phyloP scores from a whole-genome alignment of 2,888 invertebrate species.

The Napeogenes inachia region DNA sequence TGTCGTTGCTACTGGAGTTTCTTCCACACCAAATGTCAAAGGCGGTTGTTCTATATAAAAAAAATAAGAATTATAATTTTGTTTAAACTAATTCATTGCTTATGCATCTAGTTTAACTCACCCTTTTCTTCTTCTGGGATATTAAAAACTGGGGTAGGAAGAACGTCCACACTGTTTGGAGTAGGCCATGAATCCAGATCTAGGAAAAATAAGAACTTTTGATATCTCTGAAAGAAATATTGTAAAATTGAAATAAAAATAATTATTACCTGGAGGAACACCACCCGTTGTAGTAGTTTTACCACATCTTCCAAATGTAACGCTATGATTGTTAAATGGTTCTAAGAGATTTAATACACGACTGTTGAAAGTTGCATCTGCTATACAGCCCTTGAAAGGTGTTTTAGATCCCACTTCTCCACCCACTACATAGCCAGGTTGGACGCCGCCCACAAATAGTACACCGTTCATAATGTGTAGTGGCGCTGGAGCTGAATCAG shows the following conservation, averaged over 20 bases:
- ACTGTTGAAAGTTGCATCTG: constrained; percentile 93
- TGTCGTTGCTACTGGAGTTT: constrained; percentile 27
- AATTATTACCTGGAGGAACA: constrained; percentile 49
- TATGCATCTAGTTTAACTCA: constrained; percentile 20
- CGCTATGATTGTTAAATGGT: constrained; percentile 53
- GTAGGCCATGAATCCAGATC: constrained; percentile 40
- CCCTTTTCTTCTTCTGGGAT: constrained; percentile 32
- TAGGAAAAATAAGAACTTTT: constrained; percentile 23
- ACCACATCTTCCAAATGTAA: constrained; percentile 55
- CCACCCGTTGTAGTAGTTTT: constrained; percentile 57
- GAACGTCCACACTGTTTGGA: constrained; percentile 40
- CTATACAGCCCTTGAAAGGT: constrained; percentile 93
- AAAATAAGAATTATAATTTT: background rate
- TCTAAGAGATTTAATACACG: constrained; percentile 64
- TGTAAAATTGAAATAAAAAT: background rate
- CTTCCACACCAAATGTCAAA: constrained; percentile 20
- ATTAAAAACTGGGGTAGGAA: constrained; percentile 43
- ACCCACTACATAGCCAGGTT: constrained; percentile 75
- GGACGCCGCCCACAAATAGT: constrained; percentile 92
- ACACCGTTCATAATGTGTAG: constrained; percentile 82
- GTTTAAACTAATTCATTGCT: background rate
- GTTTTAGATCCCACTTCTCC: constrained; percentile 77
- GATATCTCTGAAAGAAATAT: background rate
- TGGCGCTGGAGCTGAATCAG: constrained; percentile 76
- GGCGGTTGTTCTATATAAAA: constrained; percentile 21